Evolutionary conservation across 2,888 invertebrate genomes (phyloP).

Genomic region (Prostheceraeus crozeri): DNA sequence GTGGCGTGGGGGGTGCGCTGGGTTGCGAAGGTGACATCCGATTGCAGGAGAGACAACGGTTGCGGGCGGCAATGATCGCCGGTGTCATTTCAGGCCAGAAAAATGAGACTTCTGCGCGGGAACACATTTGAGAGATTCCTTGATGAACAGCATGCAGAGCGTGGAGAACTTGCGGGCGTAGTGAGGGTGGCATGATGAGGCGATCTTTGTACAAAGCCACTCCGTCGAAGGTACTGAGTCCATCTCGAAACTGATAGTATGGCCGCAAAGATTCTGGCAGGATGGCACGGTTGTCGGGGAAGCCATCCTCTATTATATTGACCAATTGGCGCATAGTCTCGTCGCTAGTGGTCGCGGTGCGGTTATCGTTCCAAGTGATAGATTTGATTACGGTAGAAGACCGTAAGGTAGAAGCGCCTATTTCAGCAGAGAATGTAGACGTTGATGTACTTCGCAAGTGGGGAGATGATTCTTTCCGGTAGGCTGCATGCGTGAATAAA

Average conservation of each 20-base stretch:
- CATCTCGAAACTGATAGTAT: background rate
- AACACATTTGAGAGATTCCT: conserved; percentile 42
- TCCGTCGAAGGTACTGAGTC: background rate
- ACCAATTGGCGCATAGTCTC: no score
- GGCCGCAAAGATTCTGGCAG: no score
- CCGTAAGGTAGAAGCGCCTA: no score
- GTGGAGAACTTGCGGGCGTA: conserved; percentile 41
- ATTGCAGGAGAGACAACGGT: conserved; percentile 41
- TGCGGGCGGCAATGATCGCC: conserved; percentile 21
- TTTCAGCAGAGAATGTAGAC: no score
- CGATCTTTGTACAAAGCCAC: conserved; percentile 39
- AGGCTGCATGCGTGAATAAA: no score
- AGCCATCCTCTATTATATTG: no score
- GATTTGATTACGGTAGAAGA: no score
- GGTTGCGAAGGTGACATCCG: conserved; percentile 43
- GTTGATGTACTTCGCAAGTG: no score
- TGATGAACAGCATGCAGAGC: conserved; percentile 45
- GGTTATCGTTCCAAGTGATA: no score
- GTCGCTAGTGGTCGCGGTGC: no score
- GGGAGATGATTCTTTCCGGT: no score
- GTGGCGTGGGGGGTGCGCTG: conserved; percentile 42
- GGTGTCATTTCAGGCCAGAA: conserved; percentile 17
- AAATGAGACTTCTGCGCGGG: conserved; percentile 33
- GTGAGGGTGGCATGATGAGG: conserved; percentile 42
- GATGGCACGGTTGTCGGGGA: no score